Evolutionary conservation across 1,140 invertebrate genomes (phyloP).

Genomic region (Cyphomyrmex costatus): DNA sequence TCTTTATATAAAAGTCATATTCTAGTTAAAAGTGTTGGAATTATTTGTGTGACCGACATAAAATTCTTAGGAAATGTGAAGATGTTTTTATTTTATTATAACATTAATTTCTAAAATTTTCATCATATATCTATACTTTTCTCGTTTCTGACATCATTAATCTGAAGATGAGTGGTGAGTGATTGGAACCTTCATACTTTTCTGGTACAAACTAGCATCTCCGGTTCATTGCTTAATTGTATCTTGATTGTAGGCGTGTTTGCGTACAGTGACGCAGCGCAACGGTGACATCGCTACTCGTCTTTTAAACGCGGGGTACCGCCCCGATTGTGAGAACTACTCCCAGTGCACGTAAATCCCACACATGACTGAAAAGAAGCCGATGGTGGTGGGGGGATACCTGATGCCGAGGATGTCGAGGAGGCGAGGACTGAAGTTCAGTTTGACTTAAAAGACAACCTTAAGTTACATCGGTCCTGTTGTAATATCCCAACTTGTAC

Average conservation of each 20-base stretch:
- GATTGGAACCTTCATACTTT: not conserved
- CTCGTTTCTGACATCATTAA: no score
- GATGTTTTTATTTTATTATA: no score
- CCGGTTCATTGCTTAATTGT: not conserved
- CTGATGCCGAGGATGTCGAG: conserved; percentile 78
- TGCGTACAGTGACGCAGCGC: not conserved
- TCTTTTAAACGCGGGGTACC: conserved; percentile 51
- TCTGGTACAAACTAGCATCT: not conserved
- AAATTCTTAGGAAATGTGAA: no score
- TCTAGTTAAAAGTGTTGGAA: no score
- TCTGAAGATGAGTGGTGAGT: no score
- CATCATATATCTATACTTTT: no score
- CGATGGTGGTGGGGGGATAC: conserved; percentile 76
- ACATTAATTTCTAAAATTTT: no score
- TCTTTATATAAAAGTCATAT: no score
- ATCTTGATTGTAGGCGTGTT: not conserved
- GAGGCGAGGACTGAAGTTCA: conserved; percentile 77
- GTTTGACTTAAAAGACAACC: conserved; percentile 81
- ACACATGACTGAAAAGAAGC: conserved; percentile 74
- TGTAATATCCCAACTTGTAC: conserved; percentile 66
- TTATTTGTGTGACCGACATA: no score
- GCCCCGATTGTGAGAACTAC: conserved; percentile 54
- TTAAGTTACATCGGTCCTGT: conserved; percentile 74
- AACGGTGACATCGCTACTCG: conserved; percentile 33
- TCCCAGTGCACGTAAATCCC: conserved; percentile 73